A percentile compares a stretch with the other conserved stretches of the same genome.
Evolutionary conservation across 2,797 vertebrate species (phyloP).

Genomic region (Anabacerthia variegaticeps): DNA sequence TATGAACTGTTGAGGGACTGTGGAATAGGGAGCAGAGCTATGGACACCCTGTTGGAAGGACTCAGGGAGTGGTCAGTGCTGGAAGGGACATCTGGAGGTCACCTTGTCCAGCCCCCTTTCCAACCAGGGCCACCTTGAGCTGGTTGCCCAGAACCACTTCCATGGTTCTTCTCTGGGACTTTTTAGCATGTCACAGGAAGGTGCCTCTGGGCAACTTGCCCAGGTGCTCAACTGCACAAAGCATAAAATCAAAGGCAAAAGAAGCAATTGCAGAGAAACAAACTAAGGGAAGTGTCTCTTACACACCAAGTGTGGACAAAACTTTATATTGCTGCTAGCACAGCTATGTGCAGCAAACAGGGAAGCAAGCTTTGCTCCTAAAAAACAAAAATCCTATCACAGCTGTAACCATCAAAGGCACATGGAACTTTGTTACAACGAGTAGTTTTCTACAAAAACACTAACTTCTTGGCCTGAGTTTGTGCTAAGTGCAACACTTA

Average conservation of each 20-base stretch:
- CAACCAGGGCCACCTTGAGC: background rate
- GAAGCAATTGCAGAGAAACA: rapidly evolving
- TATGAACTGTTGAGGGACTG: background rate
- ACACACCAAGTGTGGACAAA: background rate
- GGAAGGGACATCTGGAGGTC: background rate
- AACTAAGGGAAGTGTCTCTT: too few species aligned
- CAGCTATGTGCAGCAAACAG: background rate
- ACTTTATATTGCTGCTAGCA: background rate
- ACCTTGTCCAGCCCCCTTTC: background rate
- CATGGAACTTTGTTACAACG: rapidly evolving
- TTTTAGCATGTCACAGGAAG: rapidly evolving
- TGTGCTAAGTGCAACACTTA: background rate
- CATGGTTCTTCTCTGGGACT: rapidly evolving
- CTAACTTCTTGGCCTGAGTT: rapidly evolving
- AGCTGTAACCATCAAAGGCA: background rate
- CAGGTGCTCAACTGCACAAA: background rate
- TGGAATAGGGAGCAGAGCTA: rapidly evolving
- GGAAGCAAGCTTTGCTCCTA: background rate
- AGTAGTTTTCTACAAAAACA: rapidly evolving
- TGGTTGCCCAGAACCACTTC: rapidly evolving
- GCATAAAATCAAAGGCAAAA: background rate
- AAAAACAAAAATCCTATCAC: rapidly evolving
- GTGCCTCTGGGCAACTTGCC: rapidly evolving
- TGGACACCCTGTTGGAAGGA: rapidly evolving
- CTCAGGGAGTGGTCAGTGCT: rapidly evolving